These are phyloP conservation scores for Aeoliscus strigatus DNA, from an alignment of 2,797 vertebrate species.

Conservation along the genomic window DNA sequence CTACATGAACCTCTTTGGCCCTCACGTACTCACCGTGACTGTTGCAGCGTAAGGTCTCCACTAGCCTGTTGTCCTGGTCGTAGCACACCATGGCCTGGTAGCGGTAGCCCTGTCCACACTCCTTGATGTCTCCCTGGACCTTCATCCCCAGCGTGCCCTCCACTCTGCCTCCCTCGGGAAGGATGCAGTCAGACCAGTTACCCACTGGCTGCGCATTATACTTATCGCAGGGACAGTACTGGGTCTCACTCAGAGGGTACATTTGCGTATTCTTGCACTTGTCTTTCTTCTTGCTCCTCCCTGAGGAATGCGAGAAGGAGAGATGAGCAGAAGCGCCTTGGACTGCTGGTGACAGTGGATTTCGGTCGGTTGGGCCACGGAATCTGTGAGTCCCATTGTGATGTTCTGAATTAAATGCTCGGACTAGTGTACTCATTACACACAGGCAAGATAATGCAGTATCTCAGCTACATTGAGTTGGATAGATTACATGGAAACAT, in stretches of 20 bases:
- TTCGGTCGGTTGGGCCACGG: constrained; percentile 6
- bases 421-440: constrained; percentile 1
- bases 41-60: constrained; percentile 92
- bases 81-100: constrained; percentile 98
- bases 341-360: constrained; percentile 5
- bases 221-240: constrained; percentile 96
- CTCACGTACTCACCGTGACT: constrained; percentile 81
- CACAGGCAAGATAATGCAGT: constrained; percentile 3
- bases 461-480: no score
- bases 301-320: constrained; percentile 57
- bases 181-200: constrained; percentile 97
- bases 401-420: background rate
- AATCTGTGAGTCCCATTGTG: background rate
- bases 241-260: constrained; percentile 92
- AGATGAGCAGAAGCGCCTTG: constrained; percentile 27
- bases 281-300: constrained; percentile 96
- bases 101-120: constrained; percentile 95
- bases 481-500: background rate
- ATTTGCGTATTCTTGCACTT: constrained; percentile 93
- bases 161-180: constrained; percentile 81
- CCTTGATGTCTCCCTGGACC: constrained; percentile 84
- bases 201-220: constrained; percentile 95
- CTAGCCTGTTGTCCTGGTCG: constrained; percentile 89
- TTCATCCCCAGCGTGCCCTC: constrained; percentile 80
- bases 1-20: no score